Evolutionary conservation across 1,140 invertebrate genomes (phyloP), one percentile per base, ranked within the genome.

Genomic region (Trachelipus rathkii): DNA sequence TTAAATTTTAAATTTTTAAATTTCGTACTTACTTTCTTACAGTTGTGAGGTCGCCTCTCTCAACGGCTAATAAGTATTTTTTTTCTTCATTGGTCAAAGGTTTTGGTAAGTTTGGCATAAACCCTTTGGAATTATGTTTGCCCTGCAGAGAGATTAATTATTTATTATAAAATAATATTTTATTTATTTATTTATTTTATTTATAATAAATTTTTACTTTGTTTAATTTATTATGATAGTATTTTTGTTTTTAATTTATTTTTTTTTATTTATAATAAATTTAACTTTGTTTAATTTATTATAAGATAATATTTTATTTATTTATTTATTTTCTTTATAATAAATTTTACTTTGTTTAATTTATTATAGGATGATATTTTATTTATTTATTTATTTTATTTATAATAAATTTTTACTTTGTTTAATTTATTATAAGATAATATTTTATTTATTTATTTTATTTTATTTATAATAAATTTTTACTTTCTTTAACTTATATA

Each of bases 11-110:
- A 7, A 3, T n/a, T 66, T 66, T 66, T 66, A n/a, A 66, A 23
- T 66, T 24, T 44, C 13, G n/a, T 19, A 78, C 84, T 87, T 85
- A 92, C 91, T 91, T 88, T 84, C 93, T 87, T 79, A 89, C 84
- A 11, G 87, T 87, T 44, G 85, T 85, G 70, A 85, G 85, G 79
- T 89, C 88, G 44, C 88, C 88, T 66, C 86, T 82, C 81, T 88
- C 88, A 10, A 87, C 88, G 0, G 88, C 88, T 79, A 89, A 87
- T 71, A 89, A 82, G 79, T 88, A 89, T 19, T 84, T 82, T 45
- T 85, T 82, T 79, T 88, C 87, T 79, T 94, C 92, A 79, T 93
- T 86, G 46, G 92, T 91, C 75, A 96, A 88, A 84, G 92, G 92
- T 10, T 78, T 78, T 44, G 79, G 79, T 33, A 81, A 67, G 74